phyloP scores from a whole-genome alignment of 2,113 vertebrate genomes.

The Scytalopus superciliaris region DNA sequence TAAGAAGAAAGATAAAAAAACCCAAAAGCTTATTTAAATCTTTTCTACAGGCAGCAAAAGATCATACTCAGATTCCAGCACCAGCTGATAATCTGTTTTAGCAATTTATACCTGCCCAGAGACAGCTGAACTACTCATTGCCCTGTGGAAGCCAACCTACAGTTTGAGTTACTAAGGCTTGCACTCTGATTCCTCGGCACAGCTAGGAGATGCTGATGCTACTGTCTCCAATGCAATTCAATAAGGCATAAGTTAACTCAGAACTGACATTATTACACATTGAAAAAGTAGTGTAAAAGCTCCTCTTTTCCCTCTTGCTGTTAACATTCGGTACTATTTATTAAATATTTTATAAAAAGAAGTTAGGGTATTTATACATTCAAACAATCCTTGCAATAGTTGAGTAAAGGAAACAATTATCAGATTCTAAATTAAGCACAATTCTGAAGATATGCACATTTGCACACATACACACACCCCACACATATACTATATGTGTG shows the following conservation, averaged over 20 bases:
- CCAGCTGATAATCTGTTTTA: constrained; percentile 14
- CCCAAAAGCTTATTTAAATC: background rate
- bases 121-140: constrained; percentile 30
- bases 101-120: constrained; percentile 36
- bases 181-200: constrained; percentile 12
- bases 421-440: constrained; percentile 57
- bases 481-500: background rate
- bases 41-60: background rate
- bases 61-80: constrained; percentile 13
- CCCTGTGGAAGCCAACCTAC: background rate
- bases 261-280: constrained; percentile 48
- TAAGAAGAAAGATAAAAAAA: background rate
- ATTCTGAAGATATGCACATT: constrained; percentile 37
- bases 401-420: constrained; percentile 60
- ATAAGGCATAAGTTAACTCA: constrained; percentile 75
- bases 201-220: constrained; percentile 22
- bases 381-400: constrained; percentile 62
- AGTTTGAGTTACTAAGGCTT: constrained; percentile 5
- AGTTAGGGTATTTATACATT: constrained; percentile 69
- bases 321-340: constrained; percentile 70
- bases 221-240: constrained; percentile 30
- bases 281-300: constrained; percentile 77
- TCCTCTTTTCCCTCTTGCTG: constrained; percentile 43
- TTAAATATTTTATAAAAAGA: constrained; percentile 76
- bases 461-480: background rate